Evolutionary conservation across 2,888 invertebrate species (phyloP).

Genomic region (Pheosia gnoma): DNA sequence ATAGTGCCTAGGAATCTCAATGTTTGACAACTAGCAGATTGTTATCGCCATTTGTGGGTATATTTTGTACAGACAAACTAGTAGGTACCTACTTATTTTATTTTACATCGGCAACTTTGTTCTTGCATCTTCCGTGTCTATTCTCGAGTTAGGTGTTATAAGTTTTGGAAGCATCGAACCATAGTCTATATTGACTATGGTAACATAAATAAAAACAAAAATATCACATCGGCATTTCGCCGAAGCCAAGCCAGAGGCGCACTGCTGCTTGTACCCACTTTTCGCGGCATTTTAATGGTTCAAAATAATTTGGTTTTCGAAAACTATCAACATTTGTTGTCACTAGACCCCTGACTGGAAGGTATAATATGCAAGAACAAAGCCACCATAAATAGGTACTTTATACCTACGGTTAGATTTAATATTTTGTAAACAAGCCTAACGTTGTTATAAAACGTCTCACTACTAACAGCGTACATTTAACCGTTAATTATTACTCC

Average conservation of each 20-base stretch:
- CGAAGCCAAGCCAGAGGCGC: no score
- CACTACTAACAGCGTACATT: slow-evolving; percentile 48
- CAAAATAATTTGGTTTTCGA: no score
- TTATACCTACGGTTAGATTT: slow-evolving; percentile 31
- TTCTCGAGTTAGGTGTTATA: no score
- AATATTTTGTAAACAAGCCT: slow-evolving; percentile 39
- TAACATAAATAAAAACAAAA: no score
- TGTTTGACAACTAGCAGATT: slow-evolving; percentile 22
- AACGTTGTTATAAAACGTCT: slow-evolving; percentile 39
- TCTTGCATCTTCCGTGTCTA: slow-evolving; percentile 14
- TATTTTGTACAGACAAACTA: slow-evolving; percentile 14
- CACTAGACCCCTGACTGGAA: no score
- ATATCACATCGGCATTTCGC: no score
- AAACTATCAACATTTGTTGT: no score
- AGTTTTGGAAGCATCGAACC: no score
- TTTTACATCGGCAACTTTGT: slow-evolving; percentile 17
- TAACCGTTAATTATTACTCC: slow-evolving; percentile 36
- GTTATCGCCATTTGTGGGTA: slow-evolving; percentile 11
- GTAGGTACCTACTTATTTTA: slow-evolving; percentile 26
- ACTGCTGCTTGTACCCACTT: no score
- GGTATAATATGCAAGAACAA: slow-evolving; percentile 5
- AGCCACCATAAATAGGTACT: not conserved
- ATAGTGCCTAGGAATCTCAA: no score
- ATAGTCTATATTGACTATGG: no score
- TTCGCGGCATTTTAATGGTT: no score